Conservation (phyloP, 2,888 invertebrate species). For the Sabellastarte sp. region DNA sequence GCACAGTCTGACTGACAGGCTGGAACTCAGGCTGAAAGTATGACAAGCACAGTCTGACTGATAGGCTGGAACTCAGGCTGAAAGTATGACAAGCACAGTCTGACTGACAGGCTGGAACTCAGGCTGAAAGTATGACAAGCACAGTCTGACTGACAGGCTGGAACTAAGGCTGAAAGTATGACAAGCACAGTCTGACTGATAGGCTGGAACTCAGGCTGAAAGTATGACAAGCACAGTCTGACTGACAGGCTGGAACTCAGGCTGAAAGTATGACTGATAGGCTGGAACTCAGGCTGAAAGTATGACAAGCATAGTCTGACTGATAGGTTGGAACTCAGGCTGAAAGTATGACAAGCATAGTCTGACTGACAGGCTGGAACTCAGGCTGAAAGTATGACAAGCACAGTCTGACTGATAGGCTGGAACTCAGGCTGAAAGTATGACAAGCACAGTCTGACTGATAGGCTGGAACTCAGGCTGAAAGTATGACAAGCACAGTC, state of each 20-base stretch:
- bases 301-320: too few relatives aligned
- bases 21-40: neutral
- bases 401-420: neutral
- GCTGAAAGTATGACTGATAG: neutral
- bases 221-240: slow-evolving; percentile 8
- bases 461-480: too few relatives aligned
- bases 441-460: too few relatives aligned
- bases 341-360: too few relatives aligned
- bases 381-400: neutral
- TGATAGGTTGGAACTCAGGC: too few relatives aligned
- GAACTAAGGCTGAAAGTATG: neutral
- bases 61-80: neutral
- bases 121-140: neutral
- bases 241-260: slow-evolving; percentile 10
- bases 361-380: neutral
- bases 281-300: neutral
- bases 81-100: neutral
- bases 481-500: neutral
- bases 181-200: neutral
- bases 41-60: neutral
- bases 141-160: neutral
- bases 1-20: neutral
- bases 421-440: too few relatives aligned
- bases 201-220: neutral
- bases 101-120: neutral